Base-by-base conservation (phyloP, 2,113 vertebrate genomes). In the Thunnus maccoyii region DNA sequence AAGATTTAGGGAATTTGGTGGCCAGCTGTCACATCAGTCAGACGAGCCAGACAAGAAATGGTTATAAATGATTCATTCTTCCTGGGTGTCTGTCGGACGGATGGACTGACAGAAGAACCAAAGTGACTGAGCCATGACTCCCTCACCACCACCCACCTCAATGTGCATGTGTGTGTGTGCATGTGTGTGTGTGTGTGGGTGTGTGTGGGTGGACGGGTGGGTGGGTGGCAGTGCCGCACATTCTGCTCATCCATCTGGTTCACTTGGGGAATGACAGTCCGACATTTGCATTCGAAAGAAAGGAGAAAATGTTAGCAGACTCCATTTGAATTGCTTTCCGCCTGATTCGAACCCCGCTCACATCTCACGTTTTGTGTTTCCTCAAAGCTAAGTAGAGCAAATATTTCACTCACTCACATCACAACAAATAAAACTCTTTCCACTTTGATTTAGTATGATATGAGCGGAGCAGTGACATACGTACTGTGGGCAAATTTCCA, bases 191-290 rank as follows among this genome's bases (percentile, higher is more conserved):
- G 30, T 50, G 76, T 41, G 78, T 55, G 50, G 54, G 47, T 63
- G 60, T 57, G 60, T 20, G 76, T 82, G 81, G 4, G 77, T 52
- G 78, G 25, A 52, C 52, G 65, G 55, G 17, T 1, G 68, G 44
- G 75, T 87, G 80, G 74, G 88, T 74, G 85, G 74, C 77, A 46
- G 79, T 27, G 61, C 67, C 2, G 44, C 85, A 86, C 93, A 89
- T 93, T 93, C 90, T 92, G 90, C 85, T 86, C 85, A 72, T 91
- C 88, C 88, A 90, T 94, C 93, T 92, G 92, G 80, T 89, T 86
- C 79, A 83, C 76, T 89, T 66, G 41, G 72, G 76, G 79, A 86
- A 89, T 70, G 89, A 92, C 91, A 84, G 83, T 66, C 62, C 25
- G 58, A 86, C 89, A 94, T 93, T 94, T 92, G 89, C 91, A 93